Base-by-base conservation (phyloP, 2,797 vertebrate species). In the Prunella strophiata region DNA sequence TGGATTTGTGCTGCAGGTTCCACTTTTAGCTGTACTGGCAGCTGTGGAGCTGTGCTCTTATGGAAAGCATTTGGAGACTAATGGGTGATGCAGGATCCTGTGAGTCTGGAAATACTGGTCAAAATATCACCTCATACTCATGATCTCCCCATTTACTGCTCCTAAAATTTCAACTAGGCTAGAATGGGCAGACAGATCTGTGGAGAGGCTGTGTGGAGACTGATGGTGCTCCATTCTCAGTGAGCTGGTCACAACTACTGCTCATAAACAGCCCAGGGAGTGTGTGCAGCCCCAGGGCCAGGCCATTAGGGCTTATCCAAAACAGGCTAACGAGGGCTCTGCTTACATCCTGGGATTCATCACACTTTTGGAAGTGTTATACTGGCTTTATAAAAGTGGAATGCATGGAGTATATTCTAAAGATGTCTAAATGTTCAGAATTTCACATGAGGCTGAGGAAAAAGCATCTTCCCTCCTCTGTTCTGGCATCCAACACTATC, bases 261-360 rank as follows among this genome's bases (percentile, higher is more conserved):
- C 96, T 94, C 95, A 89, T 85, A 96, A 97, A 97, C 96, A 96
- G 93, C 91, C 62, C 47, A 78, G 95, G 95, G 95, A 96, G 97
- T 93, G 94, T 88, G 86, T 90, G 97, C 97, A 97, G 82, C 96
- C 96, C 94, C 7, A 4, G 88, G 94, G 97, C 97, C 96, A 97
- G 93, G 92, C 91, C 71, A 51, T 94, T 95, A 91, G 4, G 72
- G 95, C 65, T 97, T 93, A 96, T 96, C 97, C 97, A 95, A 96
- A 97, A 95, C 97, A 97, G 96, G 75, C 96, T 73, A 97, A 95
- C 29, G 29, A 89, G 90, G 95, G 75, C 97, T 98, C 97, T 94
- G 95, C 94, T 97, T 98, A 97, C 97, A 96, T 55, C 96, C 94
- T 97, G 97, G 95, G 98, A 98, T 97, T 94, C 97, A 97, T 97